Evolutionary conservation across 1,140 invertebrate species (phyloP), one percentile per base, ranked within the genome.

Genomic region (Pogonomyrmex barbatus): DNA sequence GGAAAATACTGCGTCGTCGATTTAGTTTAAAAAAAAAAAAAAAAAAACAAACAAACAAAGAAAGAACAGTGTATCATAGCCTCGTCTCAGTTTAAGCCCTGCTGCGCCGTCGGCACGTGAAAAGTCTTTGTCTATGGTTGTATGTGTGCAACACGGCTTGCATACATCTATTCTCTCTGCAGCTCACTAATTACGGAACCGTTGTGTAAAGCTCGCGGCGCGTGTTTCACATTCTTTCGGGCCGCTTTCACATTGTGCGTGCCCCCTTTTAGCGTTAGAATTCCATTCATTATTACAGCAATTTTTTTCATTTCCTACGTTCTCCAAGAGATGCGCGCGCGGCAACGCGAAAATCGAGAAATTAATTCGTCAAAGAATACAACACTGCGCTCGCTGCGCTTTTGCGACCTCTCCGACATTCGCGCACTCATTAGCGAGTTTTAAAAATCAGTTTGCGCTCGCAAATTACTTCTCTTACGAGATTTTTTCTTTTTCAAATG

Each of bases 361-460:
- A 79, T 68, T 79, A 78, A 78, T 78, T 65, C 9, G 39, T 42
- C 17, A 73, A 54, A 73, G 9, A 73, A 39, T 54, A 12, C 50
- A 24, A 45, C 39, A 2, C 8, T 24, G 63, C 9, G 1, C 10
- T 33, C 14, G 30, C 14, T 1, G 4, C 52, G 36, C 52, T 56
- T n/a, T 39, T 10, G 30, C 42, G 5, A 47, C 47, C n/a, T 56
- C 9, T 63, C 14, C 14, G 39, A 56, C 47, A n/a, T 52, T 54
- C 12, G 56, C 73, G 54, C 24, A 52, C 39, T 45, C 54, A 76
- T 76, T 76, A 76, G 39, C 24, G 54, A 76, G 36, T 60, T 76
- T 76, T 76, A 76, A 76, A 76, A 60, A 76, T 76, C 39, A 77
- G 24, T 45, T 77, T 77, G 75, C 39, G 14, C 58, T 14, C 56